Base-by-base conservation (phyloP, 2,797 vertebrate genomes). In the Alosa sapidissima region DNA sequence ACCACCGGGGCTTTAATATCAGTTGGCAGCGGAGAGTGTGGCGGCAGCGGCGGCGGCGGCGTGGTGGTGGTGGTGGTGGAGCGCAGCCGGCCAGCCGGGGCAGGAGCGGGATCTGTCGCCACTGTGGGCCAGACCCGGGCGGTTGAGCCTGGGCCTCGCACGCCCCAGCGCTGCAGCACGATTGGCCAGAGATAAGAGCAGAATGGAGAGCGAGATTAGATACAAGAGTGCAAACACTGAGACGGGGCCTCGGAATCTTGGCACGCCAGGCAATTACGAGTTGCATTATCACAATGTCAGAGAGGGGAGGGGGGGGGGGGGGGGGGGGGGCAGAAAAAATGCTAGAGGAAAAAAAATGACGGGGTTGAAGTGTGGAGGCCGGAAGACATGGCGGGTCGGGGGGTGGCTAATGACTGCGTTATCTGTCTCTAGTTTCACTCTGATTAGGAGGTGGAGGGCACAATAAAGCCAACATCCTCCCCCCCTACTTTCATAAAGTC, bases 271-370 rank as follows among this genome's bases (percentile, higher is more conserved):
- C 88, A 90, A 88, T 92, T 88, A 87, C 87, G 87, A 86, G 84
- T 81, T 88, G 83, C 91, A 90, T 89, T 91, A 92, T 94, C 92
- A 89, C 89, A 91, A 90, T 93, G 65, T 72, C 65, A 72, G 33
- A 41, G 19, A 36, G 28, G 33, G 21, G 21, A 87, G 92, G 91
- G 91, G 91, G 89, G 91, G 84, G 83, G 65, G n/a, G 21, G 21
- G 87, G 92, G 91, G 91, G 91, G 89, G 91, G 84, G 83, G 65
- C 72, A 41, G 24, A 33, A 72, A 72, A 72, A 24, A 16, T 13
- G 3, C 9, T 28, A 10, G 28, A 68, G 11, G 62, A 41, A 41
- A 36, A 62, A 65, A 72, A 72, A 72, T 41, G 33, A 41, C 33
- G 11, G 65, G 65, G 65, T 72, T 72, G 65, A 72, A 72, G 11